Evolutionary conservation across 2,888 invertebrate species (phyloP).

Genomic region (Xanthia icteritia): DNA sequence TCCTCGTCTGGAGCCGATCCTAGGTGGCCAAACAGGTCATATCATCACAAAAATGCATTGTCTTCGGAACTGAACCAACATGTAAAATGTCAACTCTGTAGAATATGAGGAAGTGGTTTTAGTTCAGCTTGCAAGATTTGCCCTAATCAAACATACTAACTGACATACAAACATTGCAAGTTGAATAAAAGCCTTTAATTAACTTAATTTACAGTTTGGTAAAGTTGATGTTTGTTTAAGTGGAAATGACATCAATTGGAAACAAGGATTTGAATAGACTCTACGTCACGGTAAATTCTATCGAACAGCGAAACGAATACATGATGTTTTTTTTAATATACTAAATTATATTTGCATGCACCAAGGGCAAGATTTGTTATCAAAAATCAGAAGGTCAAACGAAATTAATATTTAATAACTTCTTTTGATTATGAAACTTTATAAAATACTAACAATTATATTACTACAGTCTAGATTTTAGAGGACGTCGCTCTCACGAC

Average conservation of each 20-base stretch:
- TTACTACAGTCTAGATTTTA: conserved; percentile 35
- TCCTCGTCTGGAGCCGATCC: no score
- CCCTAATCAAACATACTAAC: no score
- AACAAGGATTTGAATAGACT: not conserved
- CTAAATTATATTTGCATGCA: not conserved
- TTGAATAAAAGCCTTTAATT: no score
- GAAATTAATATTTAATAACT: conserved; percentile 40
- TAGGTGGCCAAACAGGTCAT: no score
- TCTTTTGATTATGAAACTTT: conserved; percentile 33
- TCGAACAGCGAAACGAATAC: not conserved
- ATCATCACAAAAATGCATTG: no score
- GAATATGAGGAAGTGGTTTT: no score
- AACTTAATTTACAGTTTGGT: no score
- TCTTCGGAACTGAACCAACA: no score
- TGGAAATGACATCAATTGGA: not conserved
- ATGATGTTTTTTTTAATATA: not conserved
- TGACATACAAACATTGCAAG: no score
- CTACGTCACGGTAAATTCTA: not conserved
- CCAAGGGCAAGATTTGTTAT: conserved; percentile 14
- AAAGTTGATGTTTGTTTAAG: not conserved
- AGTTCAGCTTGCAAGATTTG: no score
- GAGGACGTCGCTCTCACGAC: conserved; percentile 44
- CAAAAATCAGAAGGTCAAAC: conserved; percentile 23
- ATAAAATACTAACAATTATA: conserved; percentile 31
- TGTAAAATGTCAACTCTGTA: no score